Evolutionary conservation across 2,888 invertebrate genomes (phyloP).

Genomic region (Choristoneura rosaceana): DNA sequence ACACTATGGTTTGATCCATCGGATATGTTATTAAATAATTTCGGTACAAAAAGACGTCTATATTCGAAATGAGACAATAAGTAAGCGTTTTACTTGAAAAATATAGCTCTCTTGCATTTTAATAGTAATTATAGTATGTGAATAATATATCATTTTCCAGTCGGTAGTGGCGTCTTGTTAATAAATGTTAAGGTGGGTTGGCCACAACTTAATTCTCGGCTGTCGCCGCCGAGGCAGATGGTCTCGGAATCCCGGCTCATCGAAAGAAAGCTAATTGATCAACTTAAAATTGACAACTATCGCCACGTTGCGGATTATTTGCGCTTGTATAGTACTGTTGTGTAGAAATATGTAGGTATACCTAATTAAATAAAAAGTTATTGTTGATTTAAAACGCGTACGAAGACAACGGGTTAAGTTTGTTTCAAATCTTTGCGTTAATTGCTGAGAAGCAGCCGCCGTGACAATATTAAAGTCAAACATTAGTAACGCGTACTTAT

Average conservation of each 20-base stretch:
- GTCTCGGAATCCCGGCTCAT: background rate
- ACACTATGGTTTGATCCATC: constrained; percentile 51
- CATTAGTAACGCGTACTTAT: constrained; percentile 75
- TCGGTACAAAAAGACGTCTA: constrained; percentile 44
- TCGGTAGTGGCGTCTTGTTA: constrained; percentile 2
- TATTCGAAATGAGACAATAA: constrained; percentile 41
- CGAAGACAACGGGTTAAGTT: constrained; percentile 1
- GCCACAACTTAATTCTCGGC: background rate
- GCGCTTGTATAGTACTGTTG: background rate
- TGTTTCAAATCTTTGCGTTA: constrained; percentile 73
- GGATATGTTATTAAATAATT: constrained; percentile 57
- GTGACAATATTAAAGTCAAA: constrained; percentile 71
- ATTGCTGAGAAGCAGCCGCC: constrained; percentile 63
- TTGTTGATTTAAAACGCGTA: background rate
- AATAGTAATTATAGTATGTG: constrained; percentile 31
- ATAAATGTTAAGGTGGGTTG: constrained; percentile 6
- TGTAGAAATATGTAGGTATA: background rate
- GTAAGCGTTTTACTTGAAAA: constrained; percentile 44
- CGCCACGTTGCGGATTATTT: background rate
- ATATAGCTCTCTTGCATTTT: constrained; percentile 40
- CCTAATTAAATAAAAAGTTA: background rate
- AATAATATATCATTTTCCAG: constrained; percentile 30
- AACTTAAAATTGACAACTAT: background rate
- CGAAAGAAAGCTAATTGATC: background rate
- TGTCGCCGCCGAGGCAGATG: background rate